Conservation (phyloP, 2,113 vertebrate genomes). For the Anthoscopus minutus region DNA sequence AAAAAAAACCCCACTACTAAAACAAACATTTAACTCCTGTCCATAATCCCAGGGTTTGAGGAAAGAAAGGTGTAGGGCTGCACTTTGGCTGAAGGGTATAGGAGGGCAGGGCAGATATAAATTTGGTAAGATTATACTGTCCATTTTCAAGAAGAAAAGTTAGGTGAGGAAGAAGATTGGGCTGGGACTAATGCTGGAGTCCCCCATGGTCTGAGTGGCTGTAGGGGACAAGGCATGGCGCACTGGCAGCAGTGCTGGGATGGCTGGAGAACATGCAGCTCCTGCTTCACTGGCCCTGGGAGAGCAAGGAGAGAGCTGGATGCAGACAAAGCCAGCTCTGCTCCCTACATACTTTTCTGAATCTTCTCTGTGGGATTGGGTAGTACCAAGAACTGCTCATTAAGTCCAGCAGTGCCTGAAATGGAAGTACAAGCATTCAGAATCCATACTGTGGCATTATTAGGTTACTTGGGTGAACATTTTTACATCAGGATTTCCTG, state of each 20-base stretch:
- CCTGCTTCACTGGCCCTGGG: not conserved
- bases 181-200: not conserved
- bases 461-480: not conserved
- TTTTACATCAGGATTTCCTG: not conserved
- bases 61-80: not conserved
- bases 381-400: not conserved
- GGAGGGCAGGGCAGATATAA: not conserved
- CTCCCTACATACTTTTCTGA: not conserved
- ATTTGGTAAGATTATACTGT: too few relatives aligned
- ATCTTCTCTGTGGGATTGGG: not conserved
- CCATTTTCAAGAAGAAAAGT: not conserved
- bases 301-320: not conserved
- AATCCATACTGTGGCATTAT: not conserved
- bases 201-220: not conserved
- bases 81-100: not conserved
- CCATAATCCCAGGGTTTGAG: not conserved
- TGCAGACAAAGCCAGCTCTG: not conserved
- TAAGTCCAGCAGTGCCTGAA: not conserved
- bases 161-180: not conserved
- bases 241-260: accelerated
- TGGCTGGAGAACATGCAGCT: not conserved
- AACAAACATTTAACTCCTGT: not conserved
- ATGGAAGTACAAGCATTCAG: not conserved
- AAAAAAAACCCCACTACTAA: not conserved
- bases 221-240: too few relatives aligned